Base-by-base conservation (phyloP, 2,113 vertebrate genomes). In the Prochilodus magdalenae region DNA sequence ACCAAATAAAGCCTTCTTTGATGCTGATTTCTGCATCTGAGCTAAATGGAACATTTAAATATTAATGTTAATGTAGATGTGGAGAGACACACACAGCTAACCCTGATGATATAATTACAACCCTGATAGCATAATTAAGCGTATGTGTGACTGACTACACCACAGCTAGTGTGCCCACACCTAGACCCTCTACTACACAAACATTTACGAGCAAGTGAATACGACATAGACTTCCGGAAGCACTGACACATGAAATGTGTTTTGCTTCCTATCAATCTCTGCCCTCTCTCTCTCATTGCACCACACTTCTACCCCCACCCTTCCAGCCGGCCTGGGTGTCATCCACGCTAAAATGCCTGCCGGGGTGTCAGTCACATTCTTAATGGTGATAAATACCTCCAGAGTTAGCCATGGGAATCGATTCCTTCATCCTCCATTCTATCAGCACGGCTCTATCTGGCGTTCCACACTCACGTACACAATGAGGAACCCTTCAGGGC, bases 361-460 rank as follows among this genome's bases (percentile, higher is more conserved):
- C 13, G 63, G 62, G 49, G 59, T 86, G 80, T 80, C 76, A 83
- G 59, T 86, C 77, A 83, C 49, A 55, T 75, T 74, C 47, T 62
- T 86, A 86, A 83, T 80, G n/a, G 73, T 80, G 84, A 86, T 86
- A 76, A 83, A 86, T 83, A 76, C 66, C 49, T 80, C 27, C 73
- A 66, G 73, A 76, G 62, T 73, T 75, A 36, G 33, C 40, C 70
- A 66, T 22, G 55, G 36, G 77, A 83, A 72, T 76, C 51, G 12
- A 80, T 80, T 83, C 62, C 30, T 62, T 15, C 20, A 59, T n/a
- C 66, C 69, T 73, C 47, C 1, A 53, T 53, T 67, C 15, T 55
- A 47, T 16, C 22, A 74, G 60, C n/a, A 13, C 55, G 53, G 44
- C 18, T 5, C 15, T 55, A 16, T 29, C 44, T 53, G 15, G 7